phyloP scores from a whole-genome alignment of 2,888 invertebrate species.

The Athalia cordata region DNA sequence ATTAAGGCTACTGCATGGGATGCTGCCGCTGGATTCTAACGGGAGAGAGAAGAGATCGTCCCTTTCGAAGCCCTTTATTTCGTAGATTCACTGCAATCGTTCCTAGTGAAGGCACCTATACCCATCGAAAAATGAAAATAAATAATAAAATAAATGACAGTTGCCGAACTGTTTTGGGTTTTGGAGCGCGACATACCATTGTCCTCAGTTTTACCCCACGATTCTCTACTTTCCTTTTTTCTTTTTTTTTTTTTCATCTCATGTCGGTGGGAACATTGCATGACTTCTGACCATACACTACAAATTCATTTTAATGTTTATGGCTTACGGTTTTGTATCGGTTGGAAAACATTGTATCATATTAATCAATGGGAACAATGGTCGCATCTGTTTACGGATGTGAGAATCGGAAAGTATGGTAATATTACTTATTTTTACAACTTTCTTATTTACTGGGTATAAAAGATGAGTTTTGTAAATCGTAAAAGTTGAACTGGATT shows the following conservation, averaged over 20 bases:
- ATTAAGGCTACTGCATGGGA: conserved; percentile 50
- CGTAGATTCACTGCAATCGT: conserved; percentile 27
- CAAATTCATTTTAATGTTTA: conserved; percentile 73
- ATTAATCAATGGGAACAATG: neutral
- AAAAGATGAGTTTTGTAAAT: too few species aligned
- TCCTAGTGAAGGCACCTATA: neutral
- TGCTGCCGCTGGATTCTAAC: conserved; percentile 21
- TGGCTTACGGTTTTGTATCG: conserved; percentile 67
- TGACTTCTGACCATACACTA: conserved; percentile 55
- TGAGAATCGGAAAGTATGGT: neutral
- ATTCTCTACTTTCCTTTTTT: conserved; percentile 42
- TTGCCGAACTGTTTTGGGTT: conserved; percentile 71
- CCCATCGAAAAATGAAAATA: conserved; percentile 56
- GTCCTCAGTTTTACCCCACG: conserved; percentile 48
- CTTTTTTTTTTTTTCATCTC: conserved; percentile 47
- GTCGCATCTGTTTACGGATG: conserved; percentile 5
- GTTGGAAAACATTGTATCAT: conserved; percentile 56
- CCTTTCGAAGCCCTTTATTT: conserved; percentile 38
- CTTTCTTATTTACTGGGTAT: neutral
- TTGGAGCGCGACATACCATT: conserved; percentile 66
- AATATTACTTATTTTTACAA: neutral
- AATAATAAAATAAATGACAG: conserved; percentile 72
- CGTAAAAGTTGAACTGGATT: neutral
- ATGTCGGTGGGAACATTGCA: conserved; percentile 50
- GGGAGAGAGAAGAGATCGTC: conserved; percentile 23